These are phyloP conservation scores for Lasioglossum calceatum DNA, from an alignment of 2,888 invertebrate species.

Conservation along the genomic window DNA sequence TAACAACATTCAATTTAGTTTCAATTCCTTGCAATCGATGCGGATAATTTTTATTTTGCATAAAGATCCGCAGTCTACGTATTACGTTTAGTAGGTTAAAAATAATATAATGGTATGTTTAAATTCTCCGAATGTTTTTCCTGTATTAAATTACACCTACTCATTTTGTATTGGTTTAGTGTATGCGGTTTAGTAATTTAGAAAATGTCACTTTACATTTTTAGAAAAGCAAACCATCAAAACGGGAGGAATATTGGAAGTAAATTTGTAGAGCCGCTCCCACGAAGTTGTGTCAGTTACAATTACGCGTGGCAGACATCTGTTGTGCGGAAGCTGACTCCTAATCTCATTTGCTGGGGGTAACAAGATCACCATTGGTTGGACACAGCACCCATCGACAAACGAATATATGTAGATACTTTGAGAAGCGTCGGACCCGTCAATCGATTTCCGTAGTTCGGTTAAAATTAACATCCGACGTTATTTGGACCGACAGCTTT, in stretches of 20 bases:
- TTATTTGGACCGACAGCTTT: constrained; percentile 37
- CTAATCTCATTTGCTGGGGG: not conserved
- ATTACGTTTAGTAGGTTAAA: too few relatives aligned
- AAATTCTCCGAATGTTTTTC: too few relatives aligned
- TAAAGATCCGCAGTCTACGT: too few relatives aligned
- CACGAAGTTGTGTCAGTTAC: not conserved
- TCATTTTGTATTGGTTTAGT: too few relatives aligned
- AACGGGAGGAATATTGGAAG: not conserved
- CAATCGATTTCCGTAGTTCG: not conserved
- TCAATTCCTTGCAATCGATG: too few relatives aligned
- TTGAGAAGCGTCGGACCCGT: not conserved
- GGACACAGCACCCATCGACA: not conserved
- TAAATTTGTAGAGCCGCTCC: not conserved
- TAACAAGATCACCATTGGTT: not conserved
- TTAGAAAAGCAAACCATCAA: not conserved
- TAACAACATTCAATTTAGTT: too few relatives aligned
- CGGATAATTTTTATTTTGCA: too few relatives aligned
- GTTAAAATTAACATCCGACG: constrained; percentile 4
- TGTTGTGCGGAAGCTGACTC: not conserved
- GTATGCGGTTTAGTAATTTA: too few relatives aligned
- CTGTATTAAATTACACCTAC: too few relatives aligned
- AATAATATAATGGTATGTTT: too few relatives aligned
- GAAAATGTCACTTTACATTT: too few relatives aligned
- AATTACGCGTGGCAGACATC: not conserved
- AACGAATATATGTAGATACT: not conserved